Base-by-base conservation (phyloP, 92 coral and sea anemone species). In the Bergia sp. region DNA sequence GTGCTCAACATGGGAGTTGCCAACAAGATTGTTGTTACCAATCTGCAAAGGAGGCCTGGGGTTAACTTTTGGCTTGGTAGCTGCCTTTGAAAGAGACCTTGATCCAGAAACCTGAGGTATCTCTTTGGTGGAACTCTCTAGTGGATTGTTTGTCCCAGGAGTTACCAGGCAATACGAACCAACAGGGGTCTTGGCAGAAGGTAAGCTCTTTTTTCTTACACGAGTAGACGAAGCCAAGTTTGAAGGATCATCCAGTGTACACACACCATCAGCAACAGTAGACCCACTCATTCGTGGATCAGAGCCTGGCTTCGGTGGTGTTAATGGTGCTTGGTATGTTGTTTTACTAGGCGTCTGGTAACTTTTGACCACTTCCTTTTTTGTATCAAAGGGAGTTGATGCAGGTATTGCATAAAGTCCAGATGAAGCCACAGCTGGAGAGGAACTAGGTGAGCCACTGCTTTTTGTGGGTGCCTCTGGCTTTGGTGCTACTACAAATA, bases 21-120 rank as follows among this genome's bases (percentile, higher is more conserved):
- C 40, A 2, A 23, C 79, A 13, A 38, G 16, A 9, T 55, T 55
- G 55, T 45, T 69, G 23, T 45, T 84, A 37, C 65, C 87, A 45
- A 72, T 47, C 67, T 84, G 78, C 36, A 84, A 50, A 41, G 87
- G 78, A 36, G 67, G 23, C 23, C 87, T 84, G 7, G 87, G 87
- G 7, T 47, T 69, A 45, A 38, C 87, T 72, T 84, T 84, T 23
- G 87, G 79, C 29, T 44, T 84, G 11, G 67, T 37, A 36, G 78
- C 20, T 84, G 87, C 79, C 79, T 84, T 84, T 71, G 87, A 84
- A 39, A 84, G 78, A 5, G 87, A 84, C 45, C 87, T 72, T 47
- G n/a, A 36, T 47, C 43, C 87, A 72, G 87, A 53, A 12, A 84
- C 66, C n/a, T 39, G 87, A 36, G 87, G 79, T 21, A 47, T 37